phyloP scores from a whole-genome alignment of 2,113 vertebrate species.

The Poicephalus meyeri region DNA sequence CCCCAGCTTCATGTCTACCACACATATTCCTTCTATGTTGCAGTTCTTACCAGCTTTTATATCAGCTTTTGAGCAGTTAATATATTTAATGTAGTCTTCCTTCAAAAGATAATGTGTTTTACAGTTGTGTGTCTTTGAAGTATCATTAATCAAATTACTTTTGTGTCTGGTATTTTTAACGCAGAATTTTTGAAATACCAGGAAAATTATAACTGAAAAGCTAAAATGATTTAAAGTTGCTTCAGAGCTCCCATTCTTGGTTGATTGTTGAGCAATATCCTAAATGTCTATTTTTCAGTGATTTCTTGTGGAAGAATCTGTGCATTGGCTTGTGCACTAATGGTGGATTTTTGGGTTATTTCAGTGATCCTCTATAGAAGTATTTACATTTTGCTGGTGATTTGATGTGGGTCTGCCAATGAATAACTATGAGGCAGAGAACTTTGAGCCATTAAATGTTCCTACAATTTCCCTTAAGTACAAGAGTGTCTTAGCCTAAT shows the following conservation, averaged over 20 bases:
- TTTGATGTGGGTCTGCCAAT: neutral
- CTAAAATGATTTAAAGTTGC: neutral
- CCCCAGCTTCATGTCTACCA: too few relatives aligned
- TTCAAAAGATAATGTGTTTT: neutral
- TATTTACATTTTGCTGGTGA: neutral
- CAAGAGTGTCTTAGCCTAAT: neutral
- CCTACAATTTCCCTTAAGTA: neutral
- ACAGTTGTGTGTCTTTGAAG: neutral
- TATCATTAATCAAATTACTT: neutral
- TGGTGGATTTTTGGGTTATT: neutral
- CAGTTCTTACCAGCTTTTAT: neutral
- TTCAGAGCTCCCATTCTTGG: neutral
- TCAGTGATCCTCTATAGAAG: neutral
- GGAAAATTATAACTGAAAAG: neutral
- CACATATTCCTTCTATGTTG: too few relatives aligned
- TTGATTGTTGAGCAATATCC: neutral
- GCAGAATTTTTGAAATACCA: neutral
- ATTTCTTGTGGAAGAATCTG: neutral
- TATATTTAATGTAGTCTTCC: neutral
- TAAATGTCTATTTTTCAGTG: neutral
- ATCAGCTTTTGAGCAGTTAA: neutral
- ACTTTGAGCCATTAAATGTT: conserved; percentile 32
- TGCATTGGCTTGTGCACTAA: neutral
- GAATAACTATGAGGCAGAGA: neutral
- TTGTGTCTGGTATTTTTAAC: neutral